Evolutionary conservation across 92 coral and sea anemone genomes (phyloP).

Genomic region (Blastomussa wellsi): DNA sequence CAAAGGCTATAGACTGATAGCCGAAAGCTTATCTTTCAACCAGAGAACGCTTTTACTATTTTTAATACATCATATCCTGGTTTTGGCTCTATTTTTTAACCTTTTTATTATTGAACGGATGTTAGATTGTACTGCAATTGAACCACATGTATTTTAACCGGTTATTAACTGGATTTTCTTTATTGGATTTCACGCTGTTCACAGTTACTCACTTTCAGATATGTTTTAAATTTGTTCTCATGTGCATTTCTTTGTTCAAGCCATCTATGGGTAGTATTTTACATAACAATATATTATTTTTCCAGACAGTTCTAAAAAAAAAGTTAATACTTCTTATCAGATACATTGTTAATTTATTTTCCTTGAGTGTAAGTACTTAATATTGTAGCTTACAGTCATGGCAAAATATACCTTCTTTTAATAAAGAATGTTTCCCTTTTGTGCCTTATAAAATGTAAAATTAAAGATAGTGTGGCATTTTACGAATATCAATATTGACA

Average conservation of each 20-base stretch:
- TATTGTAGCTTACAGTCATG: neutral
- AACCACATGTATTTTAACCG: neutral
- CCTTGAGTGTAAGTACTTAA: neutral
- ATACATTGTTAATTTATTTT: neutral
- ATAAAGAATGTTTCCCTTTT: neutral
- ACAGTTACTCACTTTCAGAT: neutral
- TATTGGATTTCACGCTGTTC: neutral
- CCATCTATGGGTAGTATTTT: neutral
- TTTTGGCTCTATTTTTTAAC: too few species aligned
- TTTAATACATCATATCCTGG: neutral
- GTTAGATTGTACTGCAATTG: neutral
- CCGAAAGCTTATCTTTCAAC: too few species aligned
- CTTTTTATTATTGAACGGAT: too few species aligned
- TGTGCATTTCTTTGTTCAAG: neutral
- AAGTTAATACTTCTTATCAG: neutral
- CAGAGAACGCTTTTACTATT: too few species aligned
- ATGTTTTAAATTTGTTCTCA: slow-evolving; percentile 3
- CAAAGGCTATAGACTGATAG: too few species aligned
- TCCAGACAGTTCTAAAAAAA: neutral
- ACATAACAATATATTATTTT: neutral
- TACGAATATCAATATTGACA: neutral
- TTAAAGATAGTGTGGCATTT: slow-evolving; percentile 11
- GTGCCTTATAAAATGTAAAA: neutral
- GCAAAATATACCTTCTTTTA: neutral
- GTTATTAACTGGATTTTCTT: neutral